phyloP scores from a whole-genome alignment of 2,113 vertebrate species.

The Cyrtonyx montezumae region DNA sequence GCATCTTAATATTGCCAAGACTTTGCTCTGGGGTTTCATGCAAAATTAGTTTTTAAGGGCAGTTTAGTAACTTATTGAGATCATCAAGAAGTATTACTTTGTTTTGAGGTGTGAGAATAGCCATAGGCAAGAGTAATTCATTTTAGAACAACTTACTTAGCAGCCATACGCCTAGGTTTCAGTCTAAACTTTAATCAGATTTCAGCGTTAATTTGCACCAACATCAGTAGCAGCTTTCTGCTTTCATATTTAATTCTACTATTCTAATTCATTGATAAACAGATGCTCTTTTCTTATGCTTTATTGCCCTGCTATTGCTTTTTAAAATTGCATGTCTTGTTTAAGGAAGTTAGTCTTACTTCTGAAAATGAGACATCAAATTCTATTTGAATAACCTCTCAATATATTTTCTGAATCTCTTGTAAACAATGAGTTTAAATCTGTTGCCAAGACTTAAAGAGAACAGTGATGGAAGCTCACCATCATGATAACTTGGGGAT shows the following conservation, averaged over 20 bases:
- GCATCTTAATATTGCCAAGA: conserved; percentile 80
- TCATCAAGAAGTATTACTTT: conserved; percentile 83
- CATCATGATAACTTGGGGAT: conserved; percentile 41
- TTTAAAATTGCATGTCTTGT: conserved; percentile 17
- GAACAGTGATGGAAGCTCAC: conserved; percentile 54
- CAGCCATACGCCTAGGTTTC: conserved; percentile 69
- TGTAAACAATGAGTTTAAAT: conserved; percentile 39
- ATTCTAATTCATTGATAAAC: conserved; percentile 39
- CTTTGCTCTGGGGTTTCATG: conserved; percentile 81
- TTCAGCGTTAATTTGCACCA: conserved; percentile 66
- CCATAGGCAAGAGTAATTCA: conserved; percentile 79
- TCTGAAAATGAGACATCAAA: conserved; percentile 38
- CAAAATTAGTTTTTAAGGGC: conserved; percentile 86
- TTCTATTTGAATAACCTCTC: conserved; percentile 31
- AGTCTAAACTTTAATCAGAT: conserved; percentile 80
- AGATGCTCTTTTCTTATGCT: neutral
- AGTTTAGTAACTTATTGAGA: conserved; percentile 86
- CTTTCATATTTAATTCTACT: conserved; percentile 58
- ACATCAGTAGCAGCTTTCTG: conserved; percentile 37
- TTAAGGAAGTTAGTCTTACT: conserved; percentile 14
- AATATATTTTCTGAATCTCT: conserved; percentile 23
- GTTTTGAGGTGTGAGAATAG: conserved; percentile 81
- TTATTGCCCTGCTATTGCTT: conserved; percentile 43
- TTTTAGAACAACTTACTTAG: conserved; percentile 76
- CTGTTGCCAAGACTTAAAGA: conserved; percentile 47